These are phyloP conservation scores for Notoglanidium macrostoma DNA, from an alignment of 2,797 vertebrate genomes.

Conservation along the genomic window DNA sequence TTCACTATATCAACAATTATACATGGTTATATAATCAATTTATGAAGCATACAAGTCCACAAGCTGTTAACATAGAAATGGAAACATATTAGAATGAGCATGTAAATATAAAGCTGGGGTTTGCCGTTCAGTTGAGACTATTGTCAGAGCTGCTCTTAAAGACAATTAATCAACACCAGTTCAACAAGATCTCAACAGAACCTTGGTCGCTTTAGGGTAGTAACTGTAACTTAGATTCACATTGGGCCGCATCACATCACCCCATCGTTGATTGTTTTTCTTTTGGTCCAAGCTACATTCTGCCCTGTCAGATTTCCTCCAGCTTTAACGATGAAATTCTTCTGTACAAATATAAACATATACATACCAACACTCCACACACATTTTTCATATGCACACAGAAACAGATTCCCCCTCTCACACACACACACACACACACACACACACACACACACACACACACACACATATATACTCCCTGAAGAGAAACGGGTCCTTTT, in stretches of 20 bases:
- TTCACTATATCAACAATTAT: neutral
- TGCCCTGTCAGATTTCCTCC: neutral
- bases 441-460: conserved; percentile 52
- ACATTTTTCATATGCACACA: neutral
- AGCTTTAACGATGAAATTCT: neutral
- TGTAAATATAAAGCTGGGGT: neutral
- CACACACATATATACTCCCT: conserved; percentile 53
- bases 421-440: conserved; percentile 48
- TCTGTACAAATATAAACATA: neutral
- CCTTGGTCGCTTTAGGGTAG: neutral
- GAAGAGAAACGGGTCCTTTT: conserved; percentile 62
- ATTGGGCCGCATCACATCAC: neutral
- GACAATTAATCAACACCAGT: neutral
- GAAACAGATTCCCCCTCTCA: neutral
- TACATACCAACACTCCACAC: conserved; percentile 50
- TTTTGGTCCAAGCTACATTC: neutral
- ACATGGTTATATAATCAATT: neutral
- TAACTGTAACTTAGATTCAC: neutral
- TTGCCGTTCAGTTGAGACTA: neutral
- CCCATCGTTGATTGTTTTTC: neutral
- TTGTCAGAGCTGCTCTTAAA: neutral
- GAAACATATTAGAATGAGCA: neutral
- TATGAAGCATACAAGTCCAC: neutral
- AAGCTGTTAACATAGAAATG: neutral
- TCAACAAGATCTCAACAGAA: neutral